Conservation (phyloP, 2,113 vertebrate species). For the Urocynchramus pylzowi region DNA sequence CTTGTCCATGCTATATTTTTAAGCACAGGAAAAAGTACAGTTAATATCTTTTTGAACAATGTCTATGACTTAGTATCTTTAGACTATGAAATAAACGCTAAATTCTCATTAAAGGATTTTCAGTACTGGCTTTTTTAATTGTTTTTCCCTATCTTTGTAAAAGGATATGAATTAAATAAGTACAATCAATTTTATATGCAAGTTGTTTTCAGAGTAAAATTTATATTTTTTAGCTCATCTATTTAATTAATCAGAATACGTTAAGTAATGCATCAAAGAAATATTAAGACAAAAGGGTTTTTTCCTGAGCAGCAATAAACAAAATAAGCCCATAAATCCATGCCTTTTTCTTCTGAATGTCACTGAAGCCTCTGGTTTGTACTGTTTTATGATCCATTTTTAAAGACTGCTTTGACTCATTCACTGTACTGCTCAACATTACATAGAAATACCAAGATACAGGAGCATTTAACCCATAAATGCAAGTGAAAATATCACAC, state of each 20-base stretch:
- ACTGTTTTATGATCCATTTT: background rate
- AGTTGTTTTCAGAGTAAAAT: background rate
- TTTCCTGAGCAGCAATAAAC: background rate
- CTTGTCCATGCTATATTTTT: background rate
- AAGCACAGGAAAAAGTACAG: background rate
- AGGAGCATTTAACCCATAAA: background rate
- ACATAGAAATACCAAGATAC: background rate
- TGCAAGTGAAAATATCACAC: background rate
- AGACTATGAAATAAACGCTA: background rate
- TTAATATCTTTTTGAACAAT: background rate
- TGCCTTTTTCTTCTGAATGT: background rate
- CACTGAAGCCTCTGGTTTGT: background rate
- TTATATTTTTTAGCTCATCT: background rate
- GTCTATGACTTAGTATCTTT: background rate
- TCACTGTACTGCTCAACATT: background rate
- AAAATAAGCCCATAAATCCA: background rate
- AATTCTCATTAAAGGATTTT: background rate
- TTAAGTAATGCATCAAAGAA: background rate
- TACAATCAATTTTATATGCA: background rate
- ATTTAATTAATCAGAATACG: background rate
- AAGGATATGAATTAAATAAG: background rate
- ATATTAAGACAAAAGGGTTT: rapidly evolving
- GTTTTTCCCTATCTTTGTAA: background rate
- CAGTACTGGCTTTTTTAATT: background rate
- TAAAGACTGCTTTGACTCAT: background rate